These are phyloP conservation scores for Tetragonula clypearis DNA, from an alignment of 1,140 invertebrate species.

Conservation along the genomic window DNA sequence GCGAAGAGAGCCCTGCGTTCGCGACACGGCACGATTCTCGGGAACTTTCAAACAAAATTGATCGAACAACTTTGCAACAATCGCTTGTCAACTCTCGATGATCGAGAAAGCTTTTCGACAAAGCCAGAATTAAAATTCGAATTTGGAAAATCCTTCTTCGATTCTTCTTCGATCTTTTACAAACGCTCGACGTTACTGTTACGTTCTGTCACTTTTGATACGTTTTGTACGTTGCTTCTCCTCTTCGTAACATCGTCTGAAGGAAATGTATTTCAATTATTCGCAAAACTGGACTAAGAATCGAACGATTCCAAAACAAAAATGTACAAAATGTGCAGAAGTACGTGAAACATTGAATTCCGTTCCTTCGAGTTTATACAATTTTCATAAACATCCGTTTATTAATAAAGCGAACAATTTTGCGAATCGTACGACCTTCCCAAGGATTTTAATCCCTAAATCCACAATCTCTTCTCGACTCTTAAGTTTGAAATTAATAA, in stretches of 20 bases:
- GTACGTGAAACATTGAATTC: not conserved
- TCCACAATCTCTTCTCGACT: too few relatives aligned
- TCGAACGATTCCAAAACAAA: not conserved
- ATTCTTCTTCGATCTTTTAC: not conserved
- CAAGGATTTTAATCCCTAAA: too few relatives aligned
- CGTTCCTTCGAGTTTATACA: too few relatives aligned
- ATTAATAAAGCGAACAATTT: too few relatives aligned
- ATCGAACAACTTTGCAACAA: not conserved
- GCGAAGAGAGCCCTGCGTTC: not conserved
- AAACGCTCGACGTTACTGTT: not conserved
- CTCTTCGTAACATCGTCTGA: too few relatives aligned
- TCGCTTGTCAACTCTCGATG: too few relatives aligned
- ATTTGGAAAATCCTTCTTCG: not conserved
- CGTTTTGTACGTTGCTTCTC: not conserved
- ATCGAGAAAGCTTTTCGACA: not conserved
- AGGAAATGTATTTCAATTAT: too few relatives aligned
- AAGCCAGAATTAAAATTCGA: not conserved
- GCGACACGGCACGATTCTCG: slow-evolving; percentile 3
- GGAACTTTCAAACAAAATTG: not conserved
- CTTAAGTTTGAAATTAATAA: too few relatives aligned
- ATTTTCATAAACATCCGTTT: too few relatives aligned
- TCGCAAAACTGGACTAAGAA: too few relatives aligned
- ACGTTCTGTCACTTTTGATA: not conserved
- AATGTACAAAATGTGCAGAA: not conserved
- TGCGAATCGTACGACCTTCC: too few relatives aligned